phyloP scores from a whole-genome alignment of 1,140 invertebrate genomes.

The Listronotus oregonensis region DNA sequence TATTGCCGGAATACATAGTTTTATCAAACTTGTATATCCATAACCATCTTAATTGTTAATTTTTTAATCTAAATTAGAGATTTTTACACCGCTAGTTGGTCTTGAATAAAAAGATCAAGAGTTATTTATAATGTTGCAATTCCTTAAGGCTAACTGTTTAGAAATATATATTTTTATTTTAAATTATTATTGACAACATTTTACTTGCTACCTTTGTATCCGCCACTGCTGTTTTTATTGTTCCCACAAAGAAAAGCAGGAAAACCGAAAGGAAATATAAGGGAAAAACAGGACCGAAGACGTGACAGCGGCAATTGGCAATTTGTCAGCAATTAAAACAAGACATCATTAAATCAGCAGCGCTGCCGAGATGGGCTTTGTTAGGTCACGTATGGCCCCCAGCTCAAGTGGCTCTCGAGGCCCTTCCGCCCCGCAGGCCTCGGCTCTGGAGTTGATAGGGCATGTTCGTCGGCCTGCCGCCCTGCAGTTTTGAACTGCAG shows the following conservation, averaged over 20 bases:
- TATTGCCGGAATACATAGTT: no score
- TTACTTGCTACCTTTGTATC: no score
- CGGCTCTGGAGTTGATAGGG: slow-evolving; percentile 31
- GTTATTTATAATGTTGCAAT: no score
- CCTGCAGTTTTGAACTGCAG: not conserved
- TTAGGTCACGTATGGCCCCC: slow-evolving; percentile 56
- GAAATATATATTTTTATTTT: no score
- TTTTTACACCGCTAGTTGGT: no score
- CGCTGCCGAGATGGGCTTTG: slow-evolving; percentile 51
- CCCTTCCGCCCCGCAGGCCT: slow-evolving; percentile 13
- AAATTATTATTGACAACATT: no score
- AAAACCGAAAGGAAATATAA: slow-evolving; percentile 15
- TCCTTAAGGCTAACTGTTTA: no score
- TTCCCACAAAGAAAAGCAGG: slow-evolving; percentile 1
- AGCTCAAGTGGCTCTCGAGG: slow-evolving; percentile 20
- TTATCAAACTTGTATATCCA: no score
- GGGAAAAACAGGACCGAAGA: slow-evolving; percentile 15
- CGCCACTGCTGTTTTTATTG: not conserved
- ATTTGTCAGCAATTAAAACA: slow-evolving; percentile 59
- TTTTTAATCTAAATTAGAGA: no score
- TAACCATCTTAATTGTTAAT: no score
- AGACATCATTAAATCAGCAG: slow-evolving; percentile 58
- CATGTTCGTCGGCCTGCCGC: slow-evolving; percentile 29
- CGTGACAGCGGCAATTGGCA: slow-evolving; percentile 53
- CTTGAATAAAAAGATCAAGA: no score